phyloP scores from a whole-genome alignment of 2,797 vertebrate genomes.

The Mastacembelus armatus region DNA sequence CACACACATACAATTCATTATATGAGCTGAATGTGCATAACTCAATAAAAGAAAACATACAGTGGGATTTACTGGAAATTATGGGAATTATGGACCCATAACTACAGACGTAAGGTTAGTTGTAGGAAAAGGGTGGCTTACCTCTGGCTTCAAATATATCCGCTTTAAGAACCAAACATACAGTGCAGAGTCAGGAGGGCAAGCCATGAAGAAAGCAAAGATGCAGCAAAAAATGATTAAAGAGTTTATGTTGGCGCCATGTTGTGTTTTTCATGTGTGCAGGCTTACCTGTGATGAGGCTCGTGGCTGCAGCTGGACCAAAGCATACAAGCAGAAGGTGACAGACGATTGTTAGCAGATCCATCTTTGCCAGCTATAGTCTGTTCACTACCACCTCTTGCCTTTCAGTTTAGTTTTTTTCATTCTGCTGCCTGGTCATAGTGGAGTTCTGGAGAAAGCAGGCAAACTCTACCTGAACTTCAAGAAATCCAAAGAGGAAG shows the following conservation, averaged over 20 bases:
- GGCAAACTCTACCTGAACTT: constrained; percentile 2
- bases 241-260: constrained; percentile 10
- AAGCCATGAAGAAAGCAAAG: constrained; percentile 38
- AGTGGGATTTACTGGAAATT: neutral
- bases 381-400: constrained; percentile 25
- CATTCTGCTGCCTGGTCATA: constrained; percentile 46
- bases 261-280: constrained; percentile 8
- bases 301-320: constrained; percentile 62
- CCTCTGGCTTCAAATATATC: constrained; percentile 80
- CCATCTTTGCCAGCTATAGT: constrained; percentile 58
- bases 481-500: constrained; percentile 22
- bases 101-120: neutral
- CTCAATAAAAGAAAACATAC: neutral
- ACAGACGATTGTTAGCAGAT: constrained; percentile 50
- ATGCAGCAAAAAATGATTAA: constrained; percentile 40
- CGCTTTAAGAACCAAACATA: constrained; percentile 61
- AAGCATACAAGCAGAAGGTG: constrained; percentile 66
- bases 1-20: constrained; percentile 7
- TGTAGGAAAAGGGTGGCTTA: constrained; percentile 36
- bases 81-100: neutral
- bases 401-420: constrained; percentile 40
- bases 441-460: constrained; percentile 1
- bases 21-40: neutral
- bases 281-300: constrained; percentile 77
- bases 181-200: constrained; percentile 14